phyloP scores from a whole-genome alignment of 2,888 invertebrate genomes.

The Atrina japonica region DNA sequence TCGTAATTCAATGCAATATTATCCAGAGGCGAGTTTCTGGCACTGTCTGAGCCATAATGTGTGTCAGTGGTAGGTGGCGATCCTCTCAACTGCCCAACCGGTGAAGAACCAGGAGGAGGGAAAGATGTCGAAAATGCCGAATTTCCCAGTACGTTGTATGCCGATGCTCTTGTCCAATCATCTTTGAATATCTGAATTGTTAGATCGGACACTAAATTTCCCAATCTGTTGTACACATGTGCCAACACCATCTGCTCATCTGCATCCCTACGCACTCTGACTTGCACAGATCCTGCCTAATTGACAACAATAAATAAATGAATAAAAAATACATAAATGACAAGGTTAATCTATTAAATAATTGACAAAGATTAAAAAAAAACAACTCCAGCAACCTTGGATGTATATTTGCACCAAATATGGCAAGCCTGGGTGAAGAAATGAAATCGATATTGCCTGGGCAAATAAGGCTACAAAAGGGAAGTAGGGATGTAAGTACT shows the following conservation, averaged over 20 bases:
- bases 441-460: too few relatives aligned
- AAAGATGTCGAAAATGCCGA: slow-evolving; percentile 49
- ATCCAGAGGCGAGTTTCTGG: neutral
- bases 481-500: too few relatives aligned
- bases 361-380: too few relatives aligned
- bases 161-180: slow-evolving; percentile 80
- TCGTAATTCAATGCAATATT: slow-evolving; percentile 6
- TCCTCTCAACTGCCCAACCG: slow-evolving; percentile 45
- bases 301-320: neutral
- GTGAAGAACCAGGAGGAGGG: slow-evolving; percentile 35
- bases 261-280: slow-evolving; percentile 84
- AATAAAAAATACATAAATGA: neutral
- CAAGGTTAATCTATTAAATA: neutral
- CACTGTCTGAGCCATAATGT: slow-evolving; percentile 26
- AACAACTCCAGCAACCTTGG: too few relatives aligned
- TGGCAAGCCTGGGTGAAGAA: too few relatives aligned
- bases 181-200: slow-evolving; percentile 84
- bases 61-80: slow-evolving; percentile 59
- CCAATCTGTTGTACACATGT: slow-evolving; percentile 84
- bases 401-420: too few relatives aligned
- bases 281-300: slow-evolving; percentile 84
- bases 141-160: slow-evolving; percentile 62
- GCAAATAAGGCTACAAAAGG: too few relatives aligned
- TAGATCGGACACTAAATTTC: slow-evolving; percentile 83
- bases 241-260: slow-evolving; percentile 85